Evolutionary conservation across 2,797 vertebrate species (phyloP), one percentile per base, ranked within the genome.

Genomic region (Myotis findleyi): DNA sequence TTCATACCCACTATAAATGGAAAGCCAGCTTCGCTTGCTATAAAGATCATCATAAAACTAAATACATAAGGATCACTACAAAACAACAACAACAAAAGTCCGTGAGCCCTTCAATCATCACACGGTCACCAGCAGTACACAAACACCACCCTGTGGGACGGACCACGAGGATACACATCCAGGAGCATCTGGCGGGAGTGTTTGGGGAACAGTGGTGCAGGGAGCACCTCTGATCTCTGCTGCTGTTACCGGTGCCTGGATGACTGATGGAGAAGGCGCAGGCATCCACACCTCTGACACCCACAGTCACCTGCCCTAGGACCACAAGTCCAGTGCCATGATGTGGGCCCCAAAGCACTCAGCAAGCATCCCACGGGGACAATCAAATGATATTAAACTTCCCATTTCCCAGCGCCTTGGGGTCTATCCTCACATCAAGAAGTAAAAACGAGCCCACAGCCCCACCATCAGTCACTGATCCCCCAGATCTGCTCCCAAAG

Each of bases 131-230:
- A 13, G 20, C 11, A 41, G 27, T 6, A 30, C 4, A 18, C 13
- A 44, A 17, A 36, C 47, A 25, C 36, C 7, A 4, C 30, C 1
- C 23, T 2, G 18, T 1, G 8, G 6, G 16, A 21, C 18, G 3
- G 9, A 36, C 14, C 27, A 4, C 62, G 23, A 1, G 0, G 20
- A 2, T 21, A 4, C 69, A 30, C 10, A 27, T 2, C 2, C 20
- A 5, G 7, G 3, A 87, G 6, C 68, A 7, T 6, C 38, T 0
- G 0, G 25, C 10, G 8, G 0, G 10, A 21, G 12, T 3, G 9
- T 51, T 1, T 5, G 2, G 6, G 81, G 27, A 77, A 17, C 14
- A 3, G 0, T 5, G 21, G 30, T 7, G 3, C 3, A 44, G 83
- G 47, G 36, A 44, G 1, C 17, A 20, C 17, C 64, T 68, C 17